Conservation (phyloP, 1,140 invertebrate species). For the Drosophila parabipectinata region DNA sequence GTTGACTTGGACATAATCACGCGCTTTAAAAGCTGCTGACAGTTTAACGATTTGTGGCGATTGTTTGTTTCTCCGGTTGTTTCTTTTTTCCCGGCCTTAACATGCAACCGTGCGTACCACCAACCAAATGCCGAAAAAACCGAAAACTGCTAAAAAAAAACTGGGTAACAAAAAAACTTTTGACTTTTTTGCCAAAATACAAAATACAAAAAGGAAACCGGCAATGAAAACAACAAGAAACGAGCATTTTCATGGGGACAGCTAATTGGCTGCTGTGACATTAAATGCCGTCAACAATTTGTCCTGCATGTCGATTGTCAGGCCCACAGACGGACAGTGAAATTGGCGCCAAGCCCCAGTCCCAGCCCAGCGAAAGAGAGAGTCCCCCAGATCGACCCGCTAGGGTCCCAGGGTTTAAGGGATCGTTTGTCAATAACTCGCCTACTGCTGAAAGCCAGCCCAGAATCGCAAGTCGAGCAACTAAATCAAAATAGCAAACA, state of each 20-base stretch:
- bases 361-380: constrained; percentile 17
- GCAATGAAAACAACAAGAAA: constrained; percentile 47
- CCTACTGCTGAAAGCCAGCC: constrained; percentile 45
- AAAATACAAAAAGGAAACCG: constrained; percentile 28
- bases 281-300: constrained; percentile 82
- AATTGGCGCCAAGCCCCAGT: constrained; percentile 67
- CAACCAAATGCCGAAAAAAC: constrained; percentile 42
- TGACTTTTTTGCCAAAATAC: constrained; percentile 40
- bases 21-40: constrained; percentile 80
- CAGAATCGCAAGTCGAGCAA: constrained; percentile 14
- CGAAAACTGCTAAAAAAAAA: constrained; percentile 22
- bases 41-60: constrained; percentile 82
- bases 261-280: constrained; percentile 81
- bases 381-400: constrained; percentile 5
- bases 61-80: constrained; percentile 67
- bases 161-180: constrained; percentile 30
- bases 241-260: constrained; percentile 77
- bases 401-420: neutral
- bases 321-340: constrained; percentile 56
- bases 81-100: constrained; percentile 43
- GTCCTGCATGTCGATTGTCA: constrained; percentile 80
- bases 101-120: constrained; percentile 75
- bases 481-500: constrained; percentile 46
- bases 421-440: constrained; percentile 75
- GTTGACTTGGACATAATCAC: constrained; percentile 75